phyloP scores from a whole-genome alignment of 2,888 invertebrate species.

The Ypsolopha sequella region DNA sequence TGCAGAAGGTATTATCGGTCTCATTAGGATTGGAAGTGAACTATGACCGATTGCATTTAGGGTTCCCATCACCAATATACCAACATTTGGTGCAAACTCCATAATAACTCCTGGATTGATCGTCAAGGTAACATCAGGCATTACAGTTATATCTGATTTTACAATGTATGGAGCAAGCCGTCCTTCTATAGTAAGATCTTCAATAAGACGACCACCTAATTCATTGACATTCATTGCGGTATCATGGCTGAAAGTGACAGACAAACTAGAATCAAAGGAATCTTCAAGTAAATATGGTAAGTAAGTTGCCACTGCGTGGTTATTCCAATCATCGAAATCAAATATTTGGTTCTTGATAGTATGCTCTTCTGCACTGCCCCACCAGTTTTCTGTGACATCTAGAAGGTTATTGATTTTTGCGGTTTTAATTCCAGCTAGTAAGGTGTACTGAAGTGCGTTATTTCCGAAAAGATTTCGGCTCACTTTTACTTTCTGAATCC shows the following conservation, averaged over 20 bases:
- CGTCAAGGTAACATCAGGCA: constrained; percentile 91
- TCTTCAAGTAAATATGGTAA: constrained; percentile 88
- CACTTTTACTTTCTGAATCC: constrained; percentile 93
- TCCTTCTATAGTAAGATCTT: constrained; percentile 74
- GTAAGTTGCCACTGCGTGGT: constrained; percentile 93
- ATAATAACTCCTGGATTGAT: constrained; percentile 91
- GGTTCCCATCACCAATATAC: constrained; percentile 93
- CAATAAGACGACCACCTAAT: constrained; percentile 82
- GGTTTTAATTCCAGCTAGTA: constrained; percentile 92
- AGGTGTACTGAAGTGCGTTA: constrained; percentile 87
- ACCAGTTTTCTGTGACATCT: constrained; percentile 95
- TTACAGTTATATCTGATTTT: constrained; percentile 92
- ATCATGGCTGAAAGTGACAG: constrained; percentile 74
- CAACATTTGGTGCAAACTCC: constrained; percentile 96
- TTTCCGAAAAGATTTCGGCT: constrained; percentile 90
- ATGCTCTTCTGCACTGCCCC: constrained; percentile 85
- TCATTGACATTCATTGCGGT: constrained; percentile 73
- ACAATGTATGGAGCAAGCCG: constrained; percentile 82
- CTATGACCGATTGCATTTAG: constrained; percentile 85
- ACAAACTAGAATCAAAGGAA: constrained; percentile 81
- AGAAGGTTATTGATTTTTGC: constrained; percentile 89
- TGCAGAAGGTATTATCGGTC: constrained; percentile 59
- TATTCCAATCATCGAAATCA: constrained; percentile 99
- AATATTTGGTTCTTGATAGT: constrained; percentile 89
- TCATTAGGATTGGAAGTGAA: constrained; percentile 83